Evolutionary conservation across 2,888 invertebrate genomes (phyloP).

Genomic region (Nemoura dubitans): DNA sequence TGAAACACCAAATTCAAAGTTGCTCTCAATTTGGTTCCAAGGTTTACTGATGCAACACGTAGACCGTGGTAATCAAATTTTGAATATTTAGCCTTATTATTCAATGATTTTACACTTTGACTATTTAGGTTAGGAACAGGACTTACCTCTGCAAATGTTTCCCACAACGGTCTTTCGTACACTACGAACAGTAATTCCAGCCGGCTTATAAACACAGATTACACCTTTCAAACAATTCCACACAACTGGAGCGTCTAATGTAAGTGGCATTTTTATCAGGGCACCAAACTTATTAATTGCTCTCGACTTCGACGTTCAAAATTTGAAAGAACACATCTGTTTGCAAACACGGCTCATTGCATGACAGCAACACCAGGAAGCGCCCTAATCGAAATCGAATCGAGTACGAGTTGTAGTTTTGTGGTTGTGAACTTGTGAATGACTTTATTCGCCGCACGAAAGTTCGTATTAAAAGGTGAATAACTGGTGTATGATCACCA

Average conservation of each 20-base stretch:
- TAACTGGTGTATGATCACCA: not conserved
- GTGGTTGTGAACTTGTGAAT: slow-evolving; percentile 21
- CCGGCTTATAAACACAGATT: slow-evolving; percentile 82
- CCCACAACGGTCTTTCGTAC: slow-evolving; percentile 68
- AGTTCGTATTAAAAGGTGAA: not conserved
- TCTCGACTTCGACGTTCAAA: too few relatives aligned
- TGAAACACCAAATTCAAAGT: not conserved
- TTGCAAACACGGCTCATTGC: not conserved
- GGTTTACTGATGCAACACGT: too few relatives aligned
- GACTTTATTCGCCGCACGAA: not conserved
- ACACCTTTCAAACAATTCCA: slow-evolving; percentile 78
- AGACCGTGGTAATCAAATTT: not conserved
- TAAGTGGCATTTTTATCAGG: not conserved
- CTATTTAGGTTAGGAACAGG: not conserved
- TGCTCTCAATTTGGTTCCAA: not conserved
- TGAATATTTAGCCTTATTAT: too few relatives aligned
- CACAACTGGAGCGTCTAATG: slow-evolving; percentile 58
- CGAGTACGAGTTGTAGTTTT: too few relatives aligned
- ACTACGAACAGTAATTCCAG: slow-evolving; percentile 65
- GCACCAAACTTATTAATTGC: too few relatives aligned
- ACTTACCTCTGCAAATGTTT: slow-evolving; percentile 76
- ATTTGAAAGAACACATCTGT: not conserved
- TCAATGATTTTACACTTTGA: too few relatives aligned
- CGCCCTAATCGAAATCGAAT: not conserved
- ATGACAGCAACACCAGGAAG: not conserved